Evolutionary conservation across 35 echinoderm and acorn worm genomes (phyloP).

Genomic region (Diadema setosum): DNA sequence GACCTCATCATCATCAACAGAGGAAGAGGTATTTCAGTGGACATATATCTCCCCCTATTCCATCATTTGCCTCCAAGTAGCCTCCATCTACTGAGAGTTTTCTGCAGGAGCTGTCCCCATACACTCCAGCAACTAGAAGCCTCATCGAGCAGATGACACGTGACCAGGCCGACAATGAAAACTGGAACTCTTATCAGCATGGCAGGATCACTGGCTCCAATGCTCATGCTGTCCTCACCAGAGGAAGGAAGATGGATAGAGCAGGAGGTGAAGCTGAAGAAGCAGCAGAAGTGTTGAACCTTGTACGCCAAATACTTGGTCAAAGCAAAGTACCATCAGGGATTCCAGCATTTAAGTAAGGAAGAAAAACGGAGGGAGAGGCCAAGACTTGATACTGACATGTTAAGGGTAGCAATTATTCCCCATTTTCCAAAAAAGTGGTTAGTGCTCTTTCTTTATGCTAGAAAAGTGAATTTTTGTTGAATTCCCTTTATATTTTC

Average conservation of each 20-base stretch:
- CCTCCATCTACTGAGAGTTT: background rate
- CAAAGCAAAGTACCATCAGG: background rate
- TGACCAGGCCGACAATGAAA: conserved; percentile 32
- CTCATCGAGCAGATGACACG: conserved; percentile 36
- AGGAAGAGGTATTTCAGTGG: background rate
- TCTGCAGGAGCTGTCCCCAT: background rate
- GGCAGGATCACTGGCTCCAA: conserved; percentile 43
- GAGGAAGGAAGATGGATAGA: background rate
- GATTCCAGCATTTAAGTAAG: conserved; percentile 21
- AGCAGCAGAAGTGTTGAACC: background rate
- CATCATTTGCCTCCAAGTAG: background rate
- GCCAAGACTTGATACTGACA: too few species aligned
- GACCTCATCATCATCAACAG: too few species aligned
- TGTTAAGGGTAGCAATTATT: too few species aligned
- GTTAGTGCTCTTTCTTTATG: too few species aligned
- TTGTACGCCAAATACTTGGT: conserved; percentile 6
- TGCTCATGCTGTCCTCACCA: conserved; percentile 16
- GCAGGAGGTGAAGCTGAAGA: background rate
- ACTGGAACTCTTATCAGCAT: conserved; percentile 9
- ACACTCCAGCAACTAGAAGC: background rate
- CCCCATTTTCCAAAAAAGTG: too few species aligned
- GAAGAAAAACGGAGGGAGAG: conserved; percentile 11
- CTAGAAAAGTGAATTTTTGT: too few species aligned
- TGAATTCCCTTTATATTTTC: too few species aligned
- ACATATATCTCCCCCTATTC: background rate